These are phyloP conservation scores for Griposia aprilina DNA, from an alignment of 2,888 invertebrate genomes.

Conservation along the genomic window DNA sequence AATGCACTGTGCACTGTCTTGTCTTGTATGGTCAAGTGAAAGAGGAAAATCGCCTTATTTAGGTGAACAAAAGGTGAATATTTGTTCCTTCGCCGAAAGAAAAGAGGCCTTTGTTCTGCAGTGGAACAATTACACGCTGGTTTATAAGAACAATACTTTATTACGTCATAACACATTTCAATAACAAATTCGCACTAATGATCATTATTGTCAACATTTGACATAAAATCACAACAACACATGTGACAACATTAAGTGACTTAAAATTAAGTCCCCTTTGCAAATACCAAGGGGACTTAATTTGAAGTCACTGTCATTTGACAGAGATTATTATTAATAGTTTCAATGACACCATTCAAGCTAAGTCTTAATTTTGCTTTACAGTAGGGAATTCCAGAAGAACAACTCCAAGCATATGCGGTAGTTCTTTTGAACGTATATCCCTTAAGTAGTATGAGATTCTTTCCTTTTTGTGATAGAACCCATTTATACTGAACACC, in stretches of 20 bases:
- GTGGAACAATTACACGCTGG: neutral
- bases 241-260: no score
- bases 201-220: neutral
- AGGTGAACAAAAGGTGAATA: neutral
- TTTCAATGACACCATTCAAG: neutral
- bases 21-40: neutral
- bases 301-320: neutral
- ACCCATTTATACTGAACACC: constrained; percentile 57
- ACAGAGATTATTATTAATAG: constrained; percentile 15
- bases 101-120: neutral
- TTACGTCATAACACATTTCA: neutral
- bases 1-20: neutral
- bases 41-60: neutral
- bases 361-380: constrained; percentile 72
- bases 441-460: constrained; percentile 61
- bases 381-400: constrained; percentile 64
- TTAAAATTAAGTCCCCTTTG: no score
- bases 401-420: constrained; percentile 64
- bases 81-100: neutral
- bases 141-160: neutral
- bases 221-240: neutral
- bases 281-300: no score
- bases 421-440: constrained; percentile 61
- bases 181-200: neutral
- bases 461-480: constrained; percentile 65